phyloP scores from a whole-genome alignment of 2,797 vertebrate genomes.

The Diceros bicornis region DNA sequence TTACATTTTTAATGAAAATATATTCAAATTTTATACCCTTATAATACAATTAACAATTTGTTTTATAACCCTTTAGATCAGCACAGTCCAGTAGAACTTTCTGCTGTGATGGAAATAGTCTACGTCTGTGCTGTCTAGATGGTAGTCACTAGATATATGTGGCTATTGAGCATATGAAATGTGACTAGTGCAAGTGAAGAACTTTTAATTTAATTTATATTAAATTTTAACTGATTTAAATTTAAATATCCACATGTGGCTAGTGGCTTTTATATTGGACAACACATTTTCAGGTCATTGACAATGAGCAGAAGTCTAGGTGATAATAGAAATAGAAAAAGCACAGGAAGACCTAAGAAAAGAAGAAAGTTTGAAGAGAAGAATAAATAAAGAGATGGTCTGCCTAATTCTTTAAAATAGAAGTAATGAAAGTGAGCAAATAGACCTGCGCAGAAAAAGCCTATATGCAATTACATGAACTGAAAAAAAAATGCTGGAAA shows the following conservation, averaged over 20 bases:
- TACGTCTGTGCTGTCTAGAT: neutral
- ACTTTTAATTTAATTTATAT: neutral
- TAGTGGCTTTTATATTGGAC: neutral
- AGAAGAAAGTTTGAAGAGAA: neutral
- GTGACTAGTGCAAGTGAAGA: neutral
- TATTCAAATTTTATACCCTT: neutral
- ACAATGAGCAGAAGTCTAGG: constrained; percentile 3
- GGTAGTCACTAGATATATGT: neutral
- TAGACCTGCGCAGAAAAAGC: neutral
- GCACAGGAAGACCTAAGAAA: neutral
- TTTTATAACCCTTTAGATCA: neutral
- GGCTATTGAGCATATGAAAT: neutral
- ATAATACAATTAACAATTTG: neutral
- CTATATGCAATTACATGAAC: neutral
- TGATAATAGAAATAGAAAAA: neutral
- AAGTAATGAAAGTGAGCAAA: neutral
- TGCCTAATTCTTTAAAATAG: neutral
- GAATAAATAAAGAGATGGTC: neutral
- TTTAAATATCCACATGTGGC: neutral
- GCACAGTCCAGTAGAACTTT: neutral
- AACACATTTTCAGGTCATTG: neutral
- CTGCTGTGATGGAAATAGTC: neutral
- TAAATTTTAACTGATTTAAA: neutral
- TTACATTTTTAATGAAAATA: constrained; percentile 59
- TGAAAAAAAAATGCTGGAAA: neutral